Evolutionary conservation across 1,140 invertebrate genomes (phyloP).

Genomic region (Ceratitis capitata): DNA sequence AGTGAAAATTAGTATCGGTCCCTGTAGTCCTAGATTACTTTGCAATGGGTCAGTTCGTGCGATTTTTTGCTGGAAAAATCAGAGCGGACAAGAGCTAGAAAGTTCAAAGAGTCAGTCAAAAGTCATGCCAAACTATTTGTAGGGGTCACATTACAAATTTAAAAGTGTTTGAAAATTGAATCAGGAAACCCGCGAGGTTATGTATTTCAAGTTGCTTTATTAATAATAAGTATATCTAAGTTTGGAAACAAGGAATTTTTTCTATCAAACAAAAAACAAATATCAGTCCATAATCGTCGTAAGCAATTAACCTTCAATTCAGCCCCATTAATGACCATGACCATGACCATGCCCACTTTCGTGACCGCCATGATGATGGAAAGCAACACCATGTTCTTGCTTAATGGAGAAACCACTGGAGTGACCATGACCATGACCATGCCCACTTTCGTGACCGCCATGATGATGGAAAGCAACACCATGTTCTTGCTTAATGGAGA

Average conservation of each 20-base stretch:
- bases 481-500: constrained; percentile 47
- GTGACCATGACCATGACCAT: background rate
- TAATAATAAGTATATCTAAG: background rate
- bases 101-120: too few species aligned
- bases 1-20: too few species aligned
- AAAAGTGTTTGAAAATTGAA: too few species aligned
- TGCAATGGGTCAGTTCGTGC: too few species aligned
- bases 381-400: constrained; percentile 47
- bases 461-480: constrained; percentile 45
- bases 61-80: too few species aligned
- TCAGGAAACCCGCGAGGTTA: too few species aligned
- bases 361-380: constrained; percentile 46
- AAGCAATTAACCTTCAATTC: background rate
- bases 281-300: background rate
- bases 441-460: constrained; percentile 40
- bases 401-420: constrained; percentile 40
- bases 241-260: background rate
- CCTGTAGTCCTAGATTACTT: too few species aligned
- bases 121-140: too few species aligned
- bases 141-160: too few species aligned
- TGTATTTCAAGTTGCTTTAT: background rate
- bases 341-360: background rate
- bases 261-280: background rate
- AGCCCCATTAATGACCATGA: background rate
- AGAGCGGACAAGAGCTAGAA: too few species aligned